Evolutionary conservation across 1,140 invertebrate species (phyloP).

Genomic region (Drosophila tsacasi): DNA sequence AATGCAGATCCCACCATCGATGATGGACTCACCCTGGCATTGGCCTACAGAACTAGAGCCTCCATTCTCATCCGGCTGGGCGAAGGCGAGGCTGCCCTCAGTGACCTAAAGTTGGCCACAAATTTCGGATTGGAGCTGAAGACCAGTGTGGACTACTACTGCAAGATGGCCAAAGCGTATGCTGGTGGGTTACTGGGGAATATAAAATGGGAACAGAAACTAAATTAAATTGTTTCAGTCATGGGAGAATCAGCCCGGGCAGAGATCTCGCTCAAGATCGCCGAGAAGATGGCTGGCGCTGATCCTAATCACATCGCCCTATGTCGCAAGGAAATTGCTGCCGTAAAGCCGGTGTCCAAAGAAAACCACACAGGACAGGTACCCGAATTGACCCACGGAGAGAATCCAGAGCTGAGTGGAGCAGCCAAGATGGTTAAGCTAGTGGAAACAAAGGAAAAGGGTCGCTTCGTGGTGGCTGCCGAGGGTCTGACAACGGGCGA

Average conservation of each 20-base stretch:
- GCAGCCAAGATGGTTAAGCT: conserved; percentile 86
- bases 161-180: conserved; percentile 88
- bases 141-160: conserved; percentile 87
- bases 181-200: conserved; percentile 80
- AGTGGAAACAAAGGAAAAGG: conserved; percentile 85
- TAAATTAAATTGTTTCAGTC: conserved; percentile 20
- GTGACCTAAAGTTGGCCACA: conserved; percentile 88
- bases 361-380: conserved; percentile 1
- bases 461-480: conserved; percentile 87
- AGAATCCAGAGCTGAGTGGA: conserved; percentile 73
- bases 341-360: conserved; percentile 25
- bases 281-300: conserved; percentile 86
- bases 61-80: conserved; percentile 86
- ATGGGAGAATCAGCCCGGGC: conserved; percentile 86
- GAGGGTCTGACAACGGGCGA: conserved; percentile 88
- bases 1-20: conserved; percentile 86
- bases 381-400: conserved; percentile 64
- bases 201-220: no score
- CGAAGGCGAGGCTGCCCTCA: conserved; percentile 86
- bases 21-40: conserved; percentile 87
- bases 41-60: conserved; percentile 87
- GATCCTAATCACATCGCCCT: conserved; percentile 72
- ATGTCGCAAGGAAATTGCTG: conserved; percentile 62
- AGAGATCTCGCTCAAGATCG: conserved; percentile 87
- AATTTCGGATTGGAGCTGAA: conserved; percentile 87